Percentiles rank a stretch among this genome's conserved stretches.
Evolutionary conservation across 2,113 vertebrate genomes (phyloP).

Genomic region (Labeo rohita): DNA sequence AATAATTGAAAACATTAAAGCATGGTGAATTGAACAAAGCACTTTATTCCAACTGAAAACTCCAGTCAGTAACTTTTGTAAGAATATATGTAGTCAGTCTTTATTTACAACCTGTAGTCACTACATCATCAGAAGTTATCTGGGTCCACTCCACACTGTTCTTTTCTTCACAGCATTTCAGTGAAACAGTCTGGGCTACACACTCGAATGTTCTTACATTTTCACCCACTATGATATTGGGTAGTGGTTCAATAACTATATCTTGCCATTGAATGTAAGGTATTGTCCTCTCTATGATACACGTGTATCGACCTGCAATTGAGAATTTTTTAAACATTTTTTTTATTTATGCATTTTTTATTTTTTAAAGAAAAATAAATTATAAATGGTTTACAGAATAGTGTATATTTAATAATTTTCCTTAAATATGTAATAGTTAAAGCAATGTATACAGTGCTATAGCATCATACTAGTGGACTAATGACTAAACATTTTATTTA

Average conservation of each 20-base stretch:
- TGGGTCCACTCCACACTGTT: background rate
- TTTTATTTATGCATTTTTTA: background rate
- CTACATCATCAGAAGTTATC: fast-evolving
- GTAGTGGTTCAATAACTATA: constrained; percentile 55
- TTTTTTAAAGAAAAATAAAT: background rate
- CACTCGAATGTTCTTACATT: background rate
- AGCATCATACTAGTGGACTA: too few species aligned
- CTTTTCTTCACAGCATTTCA: constrained; percentile 25
- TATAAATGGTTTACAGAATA: background rate
- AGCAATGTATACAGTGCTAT: too few species aligned
- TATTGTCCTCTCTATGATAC: constrained; percentile 38
- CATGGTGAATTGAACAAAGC: background rate
- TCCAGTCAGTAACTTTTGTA: background rate
- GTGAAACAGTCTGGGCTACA: background rate
- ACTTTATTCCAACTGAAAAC: background rate
- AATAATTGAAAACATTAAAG: background rate
- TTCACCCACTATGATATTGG: constrained; percentile 45
- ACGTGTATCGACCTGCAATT: constrained; percentile 65
- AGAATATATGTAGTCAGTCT: background rate
- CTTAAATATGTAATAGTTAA: too few species aligned
- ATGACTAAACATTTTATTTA: too few species aligned
- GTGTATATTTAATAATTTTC: background rate
- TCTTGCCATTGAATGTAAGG: constrained; percentile 45
- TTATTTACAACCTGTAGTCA: background rate
- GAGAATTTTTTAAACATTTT: too few species aligned